Evolutionary conservation across 2,113 vertebrate species (phyloP), one percentile per base, ranked within the genome.

Genomic region (Spheniscus mendiculus): DNA sequence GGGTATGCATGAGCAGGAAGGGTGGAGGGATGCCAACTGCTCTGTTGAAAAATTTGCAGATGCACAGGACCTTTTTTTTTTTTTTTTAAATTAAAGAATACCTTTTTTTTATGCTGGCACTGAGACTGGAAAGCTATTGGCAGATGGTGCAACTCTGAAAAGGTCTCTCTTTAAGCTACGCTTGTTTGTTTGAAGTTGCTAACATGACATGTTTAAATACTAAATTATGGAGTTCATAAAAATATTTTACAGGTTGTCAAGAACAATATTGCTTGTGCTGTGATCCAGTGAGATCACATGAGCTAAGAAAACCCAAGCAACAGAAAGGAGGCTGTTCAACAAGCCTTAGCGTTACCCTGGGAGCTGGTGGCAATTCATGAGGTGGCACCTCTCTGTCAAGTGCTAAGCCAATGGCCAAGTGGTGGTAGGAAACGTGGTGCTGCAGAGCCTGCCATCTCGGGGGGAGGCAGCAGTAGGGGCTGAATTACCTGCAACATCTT

Each of bases 211-310:
- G 30, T 83, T 95, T 89, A 87, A 94, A 91, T 73, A 90, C 49
- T 73, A 38, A 83, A 66, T 4, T n/a, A 59, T 6, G 66, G 85
- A 66, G 70, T 91, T 84, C 36, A 91, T 62, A 47, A 72, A 91
- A 94, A 72, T 61, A 89, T 71, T 97, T 92, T 91, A 73, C 83
- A 50, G 70, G 53, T 96, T 91, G 70, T 95, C 89, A 83, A 45
- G 78, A 91, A 15, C 62, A 42, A 38, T 83, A 61, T 59, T 65
- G 61, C 29, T 55, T 8, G 76, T 90, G 70, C 77, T 12, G 6
- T 9, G 36, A 70, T 47, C 12, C 26, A 26, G 17, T 27, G 71
- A 38, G 70, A 76, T 50, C 5, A 19, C 6, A 18, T 3, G 44
- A 59, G 8, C 69, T 42, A 52, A 40, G 38, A 70, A 53, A 66